Evolutionary conservation across 2,113 vertebrate species (phyloP).

Genomic region (Merops nubicus): DNA sequence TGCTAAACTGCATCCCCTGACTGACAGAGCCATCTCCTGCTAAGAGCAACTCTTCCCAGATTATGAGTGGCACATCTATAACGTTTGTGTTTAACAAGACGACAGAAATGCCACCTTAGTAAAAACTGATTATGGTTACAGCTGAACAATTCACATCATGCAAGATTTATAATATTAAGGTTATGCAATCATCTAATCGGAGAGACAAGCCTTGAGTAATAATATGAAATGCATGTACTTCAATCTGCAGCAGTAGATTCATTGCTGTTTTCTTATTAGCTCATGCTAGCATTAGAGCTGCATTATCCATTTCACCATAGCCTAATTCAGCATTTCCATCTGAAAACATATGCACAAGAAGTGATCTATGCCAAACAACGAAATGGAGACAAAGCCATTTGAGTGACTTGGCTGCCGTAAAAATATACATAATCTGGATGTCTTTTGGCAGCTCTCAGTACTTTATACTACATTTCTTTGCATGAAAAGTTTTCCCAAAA

Average conservation of each 20-base stretch:
- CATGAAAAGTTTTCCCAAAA: conserved; percentile 20
- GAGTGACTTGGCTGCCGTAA: conserved; percentile 51
- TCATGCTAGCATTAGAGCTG: conserved; percentile 69
- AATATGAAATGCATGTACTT: conserved; percentile 75
- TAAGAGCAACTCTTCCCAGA: conserved; percentile 76
- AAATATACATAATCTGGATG: conserved; percentile 42
- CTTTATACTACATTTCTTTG: conserved; percentile 11
- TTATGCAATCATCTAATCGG: conserved; percentile 84
- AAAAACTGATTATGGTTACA: conserved; percentile 81
- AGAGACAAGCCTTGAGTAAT: conserved; percentile 80
- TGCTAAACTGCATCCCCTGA: conserved; percentile 63
- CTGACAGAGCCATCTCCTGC: conserved; percentile 71
- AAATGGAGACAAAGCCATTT: conserved; percentile 68
- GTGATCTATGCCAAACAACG: conserved; percentile 75
- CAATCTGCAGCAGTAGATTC: conserved; percentile 69
- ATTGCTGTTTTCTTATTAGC: conserved; percentile 78
- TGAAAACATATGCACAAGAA: conserved; percentile 77
- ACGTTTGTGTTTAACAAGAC: conserved; percentile 81
- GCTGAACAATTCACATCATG: conserved; percentile 80
- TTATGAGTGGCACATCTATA: conserved; percentile 76
- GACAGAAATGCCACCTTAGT: conserved; percentile 83
- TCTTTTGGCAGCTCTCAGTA: conserved; percentile 36
- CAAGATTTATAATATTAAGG: conserved; percentile 82
- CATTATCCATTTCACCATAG: conserved; percentile 75
- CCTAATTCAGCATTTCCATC: conserved; percentile 77